Evolutionary conservation across 2,797 vertebrate species (phyloP).

Genomic region (Lateolabrax maculatus): DNA sequence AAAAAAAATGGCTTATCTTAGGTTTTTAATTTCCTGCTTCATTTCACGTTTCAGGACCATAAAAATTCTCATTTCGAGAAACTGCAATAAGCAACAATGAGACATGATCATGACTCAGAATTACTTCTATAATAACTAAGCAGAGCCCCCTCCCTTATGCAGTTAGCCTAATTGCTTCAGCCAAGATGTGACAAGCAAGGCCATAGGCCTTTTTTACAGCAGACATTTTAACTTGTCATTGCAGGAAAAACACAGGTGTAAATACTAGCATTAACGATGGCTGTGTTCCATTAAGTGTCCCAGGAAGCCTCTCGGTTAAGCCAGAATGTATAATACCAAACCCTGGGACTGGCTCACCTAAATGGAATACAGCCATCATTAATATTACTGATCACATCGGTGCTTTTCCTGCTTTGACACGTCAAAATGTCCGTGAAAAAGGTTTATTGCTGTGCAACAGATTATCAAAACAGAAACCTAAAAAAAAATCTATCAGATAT

Average conservation of each 20-base stretch:
- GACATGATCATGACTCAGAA: constrained; percentile 76
- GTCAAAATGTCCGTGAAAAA: no score
- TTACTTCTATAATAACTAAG: constrained; percentile 57
- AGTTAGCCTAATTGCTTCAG: constrained; percentile 63
- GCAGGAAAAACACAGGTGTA: no score
- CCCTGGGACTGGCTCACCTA: no score
- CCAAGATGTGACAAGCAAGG: constrained; percentile 58
- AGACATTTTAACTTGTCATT: no score
- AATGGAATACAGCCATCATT: no score
- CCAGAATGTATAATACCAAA: no score
- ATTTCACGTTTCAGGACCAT: constrained; percentile 80
- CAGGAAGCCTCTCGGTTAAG: no score
- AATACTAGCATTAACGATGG: no score
- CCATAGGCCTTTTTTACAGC: no score
- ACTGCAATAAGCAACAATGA: constrained; percentile 76
- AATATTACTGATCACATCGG: no score
- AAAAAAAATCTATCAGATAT: constrained; percentile 33
- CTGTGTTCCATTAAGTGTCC: no score
- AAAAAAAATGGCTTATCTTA: constrained; percentile 75
- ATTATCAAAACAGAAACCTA: constrained; percentile 41
- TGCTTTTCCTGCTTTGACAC: no score
- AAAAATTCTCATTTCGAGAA: constrained; percentile 81
- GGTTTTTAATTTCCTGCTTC: constrained; percentile 87
- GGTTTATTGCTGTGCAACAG: constrained; percentile 32
- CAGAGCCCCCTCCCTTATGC: neutral